These are phyloP conservation scores for Drosophila tripunctata DNA, from an alignment of 2,888 invertebrate species.

Conservation along the genomic window DNA sequence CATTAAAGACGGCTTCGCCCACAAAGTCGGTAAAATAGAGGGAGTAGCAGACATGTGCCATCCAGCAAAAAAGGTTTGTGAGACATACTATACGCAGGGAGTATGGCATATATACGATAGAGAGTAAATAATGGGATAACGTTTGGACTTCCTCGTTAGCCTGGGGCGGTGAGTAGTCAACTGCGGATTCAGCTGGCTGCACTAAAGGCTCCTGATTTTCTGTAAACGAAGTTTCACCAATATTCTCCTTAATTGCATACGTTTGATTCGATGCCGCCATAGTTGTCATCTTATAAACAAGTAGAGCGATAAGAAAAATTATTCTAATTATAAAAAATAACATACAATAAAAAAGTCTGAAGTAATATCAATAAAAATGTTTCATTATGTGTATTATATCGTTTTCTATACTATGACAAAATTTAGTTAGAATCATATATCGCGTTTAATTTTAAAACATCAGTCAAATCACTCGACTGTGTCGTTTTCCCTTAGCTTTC, in stretches of 20 bases:
- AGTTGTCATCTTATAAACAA: neutral
- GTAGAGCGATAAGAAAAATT: too few species aligned
- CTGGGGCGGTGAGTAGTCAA: conserved; percentile 13
- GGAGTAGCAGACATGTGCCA: conserved; percentile 98
- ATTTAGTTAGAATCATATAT: too few species aligned
- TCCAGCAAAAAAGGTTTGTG: conserved; percentile 98
- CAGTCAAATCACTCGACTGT: too few species aligned
- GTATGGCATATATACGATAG: conserved; percentile 96
- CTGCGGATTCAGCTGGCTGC: conserved; percentile 3
- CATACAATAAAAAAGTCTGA: too few species aligned
- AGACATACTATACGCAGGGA: conserved; percentile 94
- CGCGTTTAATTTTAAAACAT: too few species aligned
- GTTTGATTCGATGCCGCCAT: neutral
- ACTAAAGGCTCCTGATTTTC: conserved; percentile 30
- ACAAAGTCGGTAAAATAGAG: conserved; percentile 98
- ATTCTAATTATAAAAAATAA: too few species aligned
- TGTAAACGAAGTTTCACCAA: conserved; percentile 63
- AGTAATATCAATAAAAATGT: too few species aligned
- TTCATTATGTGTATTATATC: too few species aligned
- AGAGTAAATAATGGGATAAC: conserved; percentile 91
- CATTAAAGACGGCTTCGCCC: conserved; percentile 83
- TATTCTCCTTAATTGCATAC: conserved; percentile 25
- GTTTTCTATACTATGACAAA: too few species aligned
- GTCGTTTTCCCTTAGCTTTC: too few species aligned
- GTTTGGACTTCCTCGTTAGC: conserved; percentile 84